phyloP scores from a whole-genome alignment of 2,113 vertebrate species.

The Cyprinodon variegatus region DNA sequence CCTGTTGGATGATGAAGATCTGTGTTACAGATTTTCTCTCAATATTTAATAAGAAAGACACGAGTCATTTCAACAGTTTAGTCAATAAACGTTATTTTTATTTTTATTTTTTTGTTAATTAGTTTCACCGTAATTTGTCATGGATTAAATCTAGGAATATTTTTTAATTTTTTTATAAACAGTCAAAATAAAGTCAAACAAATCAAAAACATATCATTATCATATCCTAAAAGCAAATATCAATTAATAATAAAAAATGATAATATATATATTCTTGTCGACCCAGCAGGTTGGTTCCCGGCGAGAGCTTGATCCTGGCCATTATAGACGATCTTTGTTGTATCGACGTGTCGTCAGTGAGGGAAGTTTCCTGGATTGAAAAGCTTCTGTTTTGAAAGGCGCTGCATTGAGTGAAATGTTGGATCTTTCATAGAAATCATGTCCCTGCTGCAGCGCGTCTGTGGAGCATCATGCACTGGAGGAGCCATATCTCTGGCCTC shows the following conservation, averaged over 20 bases:
- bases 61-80: too few relatives aligned
- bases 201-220: too few relatives aligned
- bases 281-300: background rate
- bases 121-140: background rate
- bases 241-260: background rate
- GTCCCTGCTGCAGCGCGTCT: slow-evolving; percentile 15
- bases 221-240: too few relatives aligned
- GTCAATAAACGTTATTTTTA: background rate
- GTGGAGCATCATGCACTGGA: slow-evolving; percentile 71
- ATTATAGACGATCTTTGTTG: slow-evolving; percentile 42
- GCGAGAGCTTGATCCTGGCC: rapidly evolving
- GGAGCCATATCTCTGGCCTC: slow-evolving; percentile 51
- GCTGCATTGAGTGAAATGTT: background rate
- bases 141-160: too few relatives aligned
- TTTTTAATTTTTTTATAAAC: background rate
- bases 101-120: background rate
- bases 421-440: slow-evolving; percentile 6
- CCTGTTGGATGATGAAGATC: too few relatives aligned
- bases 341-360: slow-evolving; percentile 50
- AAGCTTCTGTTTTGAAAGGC: slow-evolving; percentile 2
- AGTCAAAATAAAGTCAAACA: too few relatives aligned
- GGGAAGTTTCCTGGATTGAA: slow-evolving; percentile 52
- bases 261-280: background rate
- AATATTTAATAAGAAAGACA: background rate
- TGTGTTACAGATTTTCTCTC: too few relatives aligned